phyloP scores from a whole-genome alignment of 2,888 invertebrate genomes.

The Hypena proboscidalis region DNA sequence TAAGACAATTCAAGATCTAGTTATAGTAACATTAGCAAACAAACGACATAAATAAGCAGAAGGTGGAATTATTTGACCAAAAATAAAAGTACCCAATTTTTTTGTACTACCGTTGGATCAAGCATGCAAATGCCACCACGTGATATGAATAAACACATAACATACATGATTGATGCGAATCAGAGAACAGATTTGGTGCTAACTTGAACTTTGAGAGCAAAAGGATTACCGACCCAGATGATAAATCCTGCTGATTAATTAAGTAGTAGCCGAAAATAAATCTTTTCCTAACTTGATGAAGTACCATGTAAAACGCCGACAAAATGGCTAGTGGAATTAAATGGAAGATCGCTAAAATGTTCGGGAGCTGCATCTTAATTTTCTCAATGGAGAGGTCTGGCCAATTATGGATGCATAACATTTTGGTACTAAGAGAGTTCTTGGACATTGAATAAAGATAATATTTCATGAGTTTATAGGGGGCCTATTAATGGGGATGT shows the following conservation, averaged over 20 bases:
- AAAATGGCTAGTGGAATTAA: constrained; percentile 3
- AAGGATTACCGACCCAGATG: constrained; percentile 34
- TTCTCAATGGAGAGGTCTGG: no score
- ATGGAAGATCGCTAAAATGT: background rate
- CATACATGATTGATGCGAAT: constrained; percentile 34
- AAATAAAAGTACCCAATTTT: constrained; percentile 22
- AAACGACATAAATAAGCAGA: background rate
- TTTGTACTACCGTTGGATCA: constrained; percentile 23
- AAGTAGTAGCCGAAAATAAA: constrained; percentile 25
- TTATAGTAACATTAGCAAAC: background rate
- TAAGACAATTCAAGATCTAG: no score
- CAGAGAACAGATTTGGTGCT: constrained; percentile 21
- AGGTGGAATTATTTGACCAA: background rate
- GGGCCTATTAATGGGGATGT: no score
- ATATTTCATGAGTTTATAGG: no score
- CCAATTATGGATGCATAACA: no score
- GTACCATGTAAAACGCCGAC: constrained; percentile 8
- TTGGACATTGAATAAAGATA: no score
- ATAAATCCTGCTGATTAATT: constrained; percentile 42
- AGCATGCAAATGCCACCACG: constrained; percentile 32
- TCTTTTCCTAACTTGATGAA: constrained; percentile 16
- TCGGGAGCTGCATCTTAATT: background rate
- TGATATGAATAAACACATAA: constrained; percentile 41
- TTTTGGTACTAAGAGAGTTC: no score
- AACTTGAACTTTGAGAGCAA: constrained; percentile 31